Conservation (phyloP, 2,888 invertebrate genomes). For the Plusia festucae region DNA sequence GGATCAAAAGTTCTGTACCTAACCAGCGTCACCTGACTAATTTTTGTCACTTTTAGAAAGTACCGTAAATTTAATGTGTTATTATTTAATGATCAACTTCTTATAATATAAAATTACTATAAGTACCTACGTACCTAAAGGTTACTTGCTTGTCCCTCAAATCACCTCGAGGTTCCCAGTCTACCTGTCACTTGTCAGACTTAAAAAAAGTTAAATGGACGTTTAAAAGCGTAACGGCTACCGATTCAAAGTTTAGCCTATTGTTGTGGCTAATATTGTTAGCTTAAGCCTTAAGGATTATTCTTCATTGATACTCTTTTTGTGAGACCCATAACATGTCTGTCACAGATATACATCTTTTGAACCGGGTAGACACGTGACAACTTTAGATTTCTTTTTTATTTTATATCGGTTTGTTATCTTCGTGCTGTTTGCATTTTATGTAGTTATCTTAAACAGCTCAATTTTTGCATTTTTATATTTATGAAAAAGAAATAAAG, state of each 20-base stretch:
- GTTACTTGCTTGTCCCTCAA: neutral
- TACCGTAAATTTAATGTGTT: too few relatives aligned
- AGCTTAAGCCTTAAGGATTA: slow-evolving; percentile 57
- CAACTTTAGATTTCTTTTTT: slow-evolving; percentile 46
- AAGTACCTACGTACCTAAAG: neutral
- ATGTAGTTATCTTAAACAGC: slow-evolving; percentile 14
- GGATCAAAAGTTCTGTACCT: too few relatives aligned
- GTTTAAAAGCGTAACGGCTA: slow-evolving; percentile 55
- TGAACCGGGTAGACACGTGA: slow-evolving; percentile 46
- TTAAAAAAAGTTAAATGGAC: slow-evolving; percentile 46
- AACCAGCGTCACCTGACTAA: too few relatives aligned
- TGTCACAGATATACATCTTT: slow-evolving; percentile 61
- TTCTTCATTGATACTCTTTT: slow-evolving; percentile 56
- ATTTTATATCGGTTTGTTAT: slow-evolving; percentile 44
- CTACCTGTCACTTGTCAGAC: slow-evolving; percentile 43
- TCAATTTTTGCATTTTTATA: neutral
- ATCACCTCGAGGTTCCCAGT: slow-evolving; percentile 5
- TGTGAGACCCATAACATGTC: slow-evolving; percentile 41
- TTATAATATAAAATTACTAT: too few relatives aligned
- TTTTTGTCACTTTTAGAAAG: too few relatives aligned
- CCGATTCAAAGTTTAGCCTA: slow-evolving; percentile 53
- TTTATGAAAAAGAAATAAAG: neutral
- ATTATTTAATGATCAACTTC: too few relatives aligned
- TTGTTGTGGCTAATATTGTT: slow-evolving; percentile 63
- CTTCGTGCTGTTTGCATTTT: slow-evolving; percentile 20